Conservation (phyloP, 2,113 vertebrate species). For the Rhabdomys dilectus region DNA sequence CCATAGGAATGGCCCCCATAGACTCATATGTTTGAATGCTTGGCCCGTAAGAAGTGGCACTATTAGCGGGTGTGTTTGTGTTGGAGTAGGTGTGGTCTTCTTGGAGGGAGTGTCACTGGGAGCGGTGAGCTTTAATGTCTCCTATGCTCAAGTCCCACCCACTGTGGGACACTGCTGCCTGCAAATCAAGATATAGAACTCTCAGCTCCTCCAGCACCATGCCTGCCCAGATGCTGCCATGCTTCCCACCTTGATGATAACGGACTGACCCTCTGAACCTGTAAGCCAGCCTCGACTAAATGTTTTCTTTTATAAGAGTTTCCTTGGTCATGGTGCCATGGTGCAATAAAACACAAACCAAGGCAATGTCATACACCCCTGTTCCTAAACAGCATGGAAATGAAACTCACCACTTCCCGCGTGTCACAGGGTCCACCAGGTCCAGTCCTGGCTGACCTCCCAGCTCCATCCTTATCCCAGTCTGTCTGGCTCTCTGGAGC, state of each 20-base stretch:
- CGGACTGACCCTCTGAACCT: neutral
- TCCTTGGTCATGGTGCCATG: neutral
- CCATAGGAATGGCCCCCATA: neutral
- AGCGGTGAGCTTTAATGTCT: neutral
- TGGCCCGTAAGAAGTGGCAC: neutral
- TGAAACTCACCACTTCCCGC: neutral
- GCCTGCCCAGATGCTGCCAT: neutral
- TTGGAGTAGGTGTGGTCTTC: neutral
- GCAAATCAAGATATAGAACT: neutral
- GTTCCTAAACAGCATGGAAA: neutral
- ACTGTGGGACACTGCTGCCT: neutral
- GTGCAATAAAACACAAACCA: neutral
- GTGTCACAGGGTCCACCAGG: neutral
- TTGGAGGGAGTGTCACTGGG: neutral
- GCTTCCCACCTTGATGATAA: neutral
- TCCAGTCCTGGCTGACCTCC: neutral
- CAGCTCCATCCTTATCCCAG: neutral
- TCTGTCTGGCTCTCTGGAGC: neutral
- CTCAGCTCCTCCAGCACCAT: neutral
- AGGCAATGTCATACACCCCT: neutral
- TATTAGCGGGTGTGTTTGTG: neutral
- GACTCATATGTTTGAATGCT: neutral
- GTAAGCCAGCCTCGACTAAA: neutral
- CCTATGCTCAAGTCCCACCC: neutral
- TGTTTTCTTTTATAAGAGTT: neutral